These are phyloP conservation scores for Crossocerus cetratus DNA, from an alignment of 2,888 invertebrate species.

Conservation along the genomic window DNA sequence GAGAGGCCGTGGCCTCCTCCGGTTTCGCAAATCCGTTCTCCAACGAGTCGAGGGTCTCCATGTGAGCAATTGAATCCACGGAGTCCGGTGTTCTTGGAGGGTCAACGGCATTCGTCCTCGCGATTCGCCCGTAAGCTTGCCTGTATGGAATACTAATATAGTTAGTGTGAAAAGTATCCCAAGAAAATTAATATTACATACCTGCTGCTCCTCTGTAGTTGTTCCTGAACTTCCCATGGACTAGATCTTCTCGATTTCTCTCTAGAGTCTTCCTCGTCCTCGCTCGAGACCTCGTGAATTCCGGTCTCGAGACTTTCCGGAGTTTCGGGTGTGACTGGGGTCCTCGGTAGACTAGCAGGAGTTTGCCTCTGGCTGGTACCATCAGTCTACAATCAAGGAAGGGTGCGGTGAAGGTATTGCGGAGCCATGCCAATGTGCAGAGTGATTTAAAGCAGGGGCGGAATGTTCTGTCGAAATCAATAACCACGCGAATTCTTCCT, in stretches of 20 bases:
- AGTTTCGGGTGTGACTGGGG: constrained; percentile 66
- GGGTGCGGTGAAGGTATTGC: constrained; percentile 2
- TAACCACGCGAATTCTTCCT: constrained; percentile 41
- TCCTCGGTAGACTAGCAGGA: constrained; percentile 67
- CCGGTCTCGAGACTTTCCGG: constrained; percentile 65
- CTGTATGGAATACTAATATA: constrained; percentile 18
- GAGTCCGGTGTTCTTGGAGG: constrained; percentile 66
- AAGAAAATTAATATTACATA: too few relatives aligned
- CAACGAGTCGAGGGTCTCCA: constrained; percentile 62
- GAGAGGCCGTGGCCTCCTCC: constrained; percentile 69
- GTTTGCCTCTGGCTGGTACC: constrained; percentile 68
- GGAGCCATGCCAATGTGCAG: background rate
- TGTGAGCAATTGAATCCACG: constrained; percentile 56
- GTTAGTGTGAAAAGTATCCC: too few relatives aligned
- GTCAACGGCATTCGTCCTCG: constrained; percentile 61
- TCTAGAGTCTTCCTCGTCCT: constrained; percentile 63
- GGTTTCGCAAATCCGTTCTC: constrained; percentile 62
- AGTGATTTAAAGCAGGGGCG: constrained; percentile 5
- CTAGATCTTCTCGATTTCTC: constrained; percentile 42
- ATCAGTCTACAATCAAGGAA: constrained; percentile 64
- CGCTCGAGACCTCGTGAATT: constrained; percentile 66
- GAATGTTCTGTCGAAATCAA: constrained; percentile 57
- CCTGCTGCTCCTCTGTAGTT: constrained; percentile 61
- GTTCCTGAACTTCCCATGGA: constrained; percentile 65
- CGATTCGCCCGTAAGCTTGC: constrained; percentile 49